These are phyloP conservation scores for Sander vitreus DNA, from an alignment of 2,113 vertebrate genomes.

Conservation along the genomic window DNA sequence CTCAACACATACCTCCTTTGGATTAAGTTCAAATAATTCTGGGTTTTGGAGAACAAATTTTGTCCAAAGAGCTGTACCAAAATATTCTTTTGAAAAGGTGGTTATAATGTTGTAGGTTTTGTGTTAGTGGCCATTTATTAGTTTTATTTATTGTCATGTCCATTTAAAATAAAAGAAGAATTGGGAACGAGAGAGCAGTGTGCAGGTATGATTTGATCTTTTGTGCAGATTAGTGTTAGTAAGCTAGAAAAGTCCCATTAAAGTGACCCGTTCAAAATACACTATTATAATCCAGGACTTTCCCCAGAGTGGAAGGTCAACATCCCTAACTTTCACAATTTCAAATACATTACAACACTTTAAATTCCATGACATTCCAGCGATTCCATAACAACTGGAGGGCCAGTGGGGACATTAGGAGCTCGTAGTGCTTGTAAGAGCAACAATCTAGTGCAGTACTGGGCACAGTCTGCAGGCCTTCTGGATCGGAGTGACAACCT, in stretches of 20 bases:
- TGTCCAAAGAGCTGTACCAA: neutral
- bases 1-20: neutral
- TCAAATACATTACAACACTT: neutral
- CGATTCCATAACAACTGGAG: neutral
- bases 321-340: neutral
- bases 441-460: neutral
- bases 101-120: neutral
- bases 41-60: neutral
- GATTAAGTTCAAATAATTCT: neutral
- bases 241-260: neutral
- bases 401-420: neutral
- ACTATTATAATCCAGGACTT: neutral
- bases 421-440: conserved; percentile 3
- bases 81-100: too few relatives aligned
- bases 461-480: neutral
- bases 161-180: neutral
- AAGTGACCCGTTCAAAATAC: neutral
- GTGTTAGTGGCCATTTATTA: neutral
- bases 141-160: neutral
- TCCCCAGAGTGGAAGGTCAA: neutral
- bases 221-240: neutral
- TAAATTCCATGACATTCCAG: conserved; percentile 11
- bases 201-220: neutral
- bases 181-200: neutral
- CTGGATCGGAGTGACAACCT: neutral